These are phyloP conservation scores for Philotrypesis tridentata DNA, from an alignment of 1,140 invertebrate species.

Conservation along the genomic window DNA sequence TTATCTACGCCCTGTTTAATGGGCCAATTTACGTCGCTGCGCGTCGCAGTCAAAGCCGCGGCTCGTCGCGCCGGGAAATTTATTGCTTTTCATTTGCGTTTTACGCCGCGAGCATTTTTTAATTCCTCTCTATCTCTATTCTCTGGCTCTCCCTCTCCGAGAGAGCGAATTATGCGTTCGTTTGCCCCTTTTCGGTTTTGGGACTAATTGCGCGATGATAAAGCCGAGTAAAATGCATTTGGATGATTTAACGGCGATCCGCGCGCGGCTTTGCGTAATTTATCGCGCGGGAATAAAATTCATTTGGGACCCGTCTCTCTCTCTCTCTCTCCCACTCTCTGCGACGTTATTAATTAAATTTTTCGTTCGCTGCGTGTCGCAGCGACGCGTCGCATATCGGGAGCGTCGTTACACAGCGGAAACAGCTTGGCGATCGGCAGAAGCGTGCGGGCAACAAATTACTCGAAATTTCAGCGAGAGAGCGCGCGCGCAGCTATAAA, in stretches of 20 bases:
- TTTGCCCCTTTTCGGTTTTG: not conserved
- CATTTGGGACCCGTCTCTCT: not conserved
- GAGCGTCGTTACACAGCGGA: too few species aligned
- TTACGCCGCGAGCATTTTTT: not conserved
- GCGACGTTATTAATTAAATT: too few species aligned
- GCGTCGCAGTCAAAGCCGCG: too few species aligned
- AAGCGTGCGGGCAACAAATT: not conserved
- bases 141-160: conserved; percentile 19
- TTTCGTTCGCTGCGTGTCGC: not conserved
- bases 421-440: not conserved
- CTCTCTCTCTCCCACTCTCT: too few species aligned
- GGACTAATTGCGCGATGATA: not conserved
- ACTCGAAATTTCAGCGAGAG: too few species aligned
- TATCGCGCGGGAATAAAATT: not conserved
- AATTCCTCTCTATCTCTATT: too few species aligned
- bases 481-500: too few species aligned
- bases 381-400: too few species aligned
- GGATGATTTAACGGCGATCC: not conserved
- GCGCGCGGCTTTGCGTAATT: not conserved
- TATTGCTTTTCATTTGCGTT: conserved; percentile 20
- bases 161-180: not conserved
- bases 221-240: not conserved
- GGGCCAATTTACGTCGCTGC: not conserved
- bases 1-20: not conserved
- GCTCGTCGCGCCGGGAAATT: not conserved